A percentile compares a stretch with the other conserved stretches of the same genome.
Evolutionary conservation across 2,797 vertebrate species (phyloP).

Genomic region (Vireo griseus): DNA sequence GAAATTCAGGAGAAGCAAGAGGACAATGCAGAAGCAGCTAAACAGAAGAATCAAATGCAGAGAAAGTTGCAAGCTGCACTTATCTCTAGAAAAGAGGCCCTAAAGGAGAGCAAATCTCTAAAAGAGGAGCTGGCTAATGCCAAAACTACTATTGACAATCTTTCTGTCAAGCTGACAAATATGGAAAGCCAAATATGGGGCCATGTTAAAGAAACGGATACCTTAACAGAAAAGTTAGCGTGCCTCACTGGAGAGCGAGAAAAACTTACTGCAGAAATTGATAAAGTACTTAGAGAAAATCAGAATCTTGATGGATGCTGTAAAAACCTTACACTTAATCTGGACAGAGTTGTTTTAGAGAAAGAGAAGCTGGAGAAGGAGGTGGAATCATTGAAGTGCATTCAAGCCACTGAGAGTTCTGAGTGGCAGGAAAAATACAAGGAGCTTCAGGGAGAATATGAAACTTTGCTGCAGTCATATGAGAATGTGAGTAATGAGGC

Average conservation of each 20-base stretch:
- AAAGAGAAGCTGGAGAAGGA: conserved; percentile 82
- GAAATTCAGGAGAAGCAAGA: conserved; percentile 79
- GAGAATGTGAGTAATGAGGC: conserved; percentile 94
- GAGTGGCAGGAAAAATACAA: conserved; percentile 85
- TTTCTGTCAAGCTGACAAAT: conserved; percentile 71
- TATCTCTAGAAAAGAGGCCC: conserved; percentile 90
- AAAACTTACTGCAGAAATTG: conserved; percentile 84
- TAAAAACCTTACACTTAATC: conserved; percentile 86
- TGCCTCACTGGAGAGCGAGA: conserved; percentile 78
- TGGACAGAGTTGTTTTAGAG: conserved; percentile 82
- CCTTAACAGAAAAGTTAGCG: conserved; percentile 63
- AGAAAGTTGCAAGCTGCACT: conserved; percentile 96
- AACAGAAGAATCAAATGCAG: conserved; percentile 83
- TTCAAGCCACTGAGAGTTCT: conserved; percentile 68
- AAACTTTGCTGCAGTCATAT: conserved; percentile 92
- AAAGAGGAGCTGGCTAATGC: conserved; percentile 81
- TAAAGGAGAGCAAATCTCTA: conserved; percentile 86
- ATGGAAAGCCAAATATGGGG: conserved; percentile 55
- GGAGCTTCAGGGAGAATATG: conserved; percentile 92
- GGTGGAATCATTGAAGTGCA: conserved; percentile 72
- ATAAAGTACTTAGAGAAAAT: conserved; percentile 84
- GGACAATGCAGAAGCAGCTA: conserved; percentile 69
- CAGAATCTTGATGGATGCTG: conserved; percentile 85
- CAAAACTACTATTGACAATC: conserved; percentile 66
- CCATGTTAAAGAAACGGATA: conserved; percentile 61